Percentiles rank a stretch among this genome's conserved stretches.
These are phyloP conservation scores for Bombus breviceps DNA, from an alignment of 1,140 invertebrate genomes.

Conservation along the genomic window DNA sequence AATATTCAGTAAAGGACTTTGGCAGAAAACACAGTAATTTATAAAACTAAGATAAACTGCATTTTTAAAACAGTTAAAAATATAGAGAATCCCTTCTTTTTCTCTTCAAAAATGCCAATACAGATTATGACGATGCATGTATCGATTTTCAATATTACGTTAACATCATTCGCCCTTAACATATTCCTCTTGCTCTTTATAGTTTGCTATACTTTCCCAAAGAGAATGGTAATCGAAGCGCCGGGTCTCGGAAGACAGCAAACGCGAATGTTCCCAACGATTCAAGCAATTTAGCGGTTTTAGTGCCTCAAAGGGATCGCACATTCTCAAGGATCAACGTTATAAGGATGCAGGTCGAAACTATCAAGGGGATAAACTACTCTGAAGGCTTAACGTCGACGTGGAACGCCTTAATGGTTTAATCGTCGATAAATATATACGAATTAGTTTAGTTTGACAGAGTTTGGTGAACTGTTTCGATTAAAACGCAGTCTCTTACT, in stretches of 20 bases:
- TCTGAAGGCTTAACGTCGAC: constrained; percentile 28
- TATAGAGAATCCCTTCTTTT: not conserved
- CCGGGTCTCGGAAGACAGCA: constrained; percentile 21
- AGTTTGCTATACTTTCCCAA: not conserved
- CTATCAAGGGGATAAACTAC: constrained; percentile 47
- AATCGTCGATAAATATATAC: constrained; percentile 67
- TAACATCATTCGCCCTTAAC: not conserved
- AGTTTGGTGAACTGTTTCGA: constrained; percentile 44
- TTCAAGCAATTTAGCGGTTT: constrained; percentile 58
- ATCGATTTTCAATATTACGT: not conserved
- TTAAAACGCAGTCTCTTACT: constrained; percentile 50
- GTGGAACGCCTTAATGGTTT: constrained; percentile 58
- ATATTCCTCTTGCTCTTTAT: too few relatives aligned
- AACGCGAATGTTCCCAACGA: constrained; percentile 48
- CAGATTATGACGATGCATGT: too few relatives aligned
- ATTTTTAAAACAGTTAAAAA: too few relatives aligned
- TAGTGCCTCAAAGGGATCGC: constrained; percentile 58
- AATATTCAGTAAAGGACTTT: too few relatives aligned
- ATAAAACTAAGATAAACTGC: too few relatives aligned
- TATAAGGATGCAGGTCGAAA: constrained; percentile 29
- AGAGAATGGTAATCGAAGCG: not conserved
- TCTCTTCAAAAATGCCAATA: not conserved
- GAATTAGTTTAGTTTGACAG: constrained; percentile 49
- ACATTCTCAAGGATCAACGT: constrained; percentile 9
- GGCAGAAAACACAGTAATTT: too few relatives aligned